Conservation (phyloP, 2,888 invertebrate species). For the Lottia scabra region DNA sequence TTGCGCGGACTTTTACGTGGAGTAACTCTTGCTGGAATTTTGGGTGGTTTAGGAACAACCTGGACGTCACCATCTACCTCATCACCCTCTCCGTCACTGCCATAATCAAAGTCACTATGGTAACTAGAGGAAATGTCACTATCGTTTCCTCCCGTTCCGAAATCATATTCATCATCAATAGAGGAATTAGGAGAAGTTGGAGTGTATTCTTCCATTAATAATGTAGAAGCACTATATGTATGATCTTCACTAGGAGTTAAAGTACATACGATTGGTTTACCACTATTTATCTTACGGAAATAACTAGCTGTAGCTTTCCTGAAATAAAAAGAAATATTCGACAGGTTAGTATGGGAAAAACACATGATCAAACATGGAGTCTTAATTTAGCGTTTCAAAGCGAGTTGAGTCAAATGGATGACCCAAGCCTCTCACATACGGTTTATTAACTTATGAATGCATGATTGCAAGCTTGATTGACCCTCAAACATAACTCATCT, state of each 20-base stretch:
- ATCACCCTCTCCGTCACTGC: constrained; percentile 42
- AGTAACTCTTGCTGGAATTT: neutral
- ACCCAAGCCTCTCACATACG: too few species aligned
- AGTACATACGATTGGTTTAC: constrained; percentile 77
- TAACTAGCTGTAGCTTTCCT: constrained; percentile 9
- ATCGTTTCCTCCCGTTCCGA: constrained; percentile 58
- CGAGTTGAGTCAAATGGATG: too few species aligned
- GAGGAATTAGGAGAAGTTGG: constrained; percentile 66
- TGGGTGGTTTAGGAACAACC: constrained; percentile 2
- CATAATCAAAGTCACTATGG: constrained; percentile 40
- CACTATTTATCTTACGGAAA: constrained; percentile 5
- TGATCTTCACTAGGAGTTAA: constrained; percentile 93
- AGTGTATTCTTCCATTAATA: constrained; percentile 38
- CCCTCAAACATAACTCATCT: too few species aligned
- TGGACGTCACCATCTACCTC: constrained; percentile 52
- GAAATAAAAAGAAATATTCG: neutral
- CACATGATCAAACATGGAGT: too few species aligned
- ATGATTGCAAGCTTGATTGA: too few species aligned
- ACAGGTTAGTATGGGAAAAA: too few species aligned
- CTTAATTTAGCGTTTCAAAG: too few species aligned
- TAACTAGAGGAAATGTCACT: constrained; percentile 28
- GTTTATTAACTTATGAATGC: too few species aligned
- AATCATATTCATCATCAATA: constrained; percentile 69
- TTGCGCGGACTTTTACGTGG: constrained; percentile 19
- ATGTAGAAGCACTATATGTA: constrained; percentile 79